phyloP scores from a whole-genome alignment of 2,888 invertebrate genomes.

The Alsophila aescularia region DNA sequence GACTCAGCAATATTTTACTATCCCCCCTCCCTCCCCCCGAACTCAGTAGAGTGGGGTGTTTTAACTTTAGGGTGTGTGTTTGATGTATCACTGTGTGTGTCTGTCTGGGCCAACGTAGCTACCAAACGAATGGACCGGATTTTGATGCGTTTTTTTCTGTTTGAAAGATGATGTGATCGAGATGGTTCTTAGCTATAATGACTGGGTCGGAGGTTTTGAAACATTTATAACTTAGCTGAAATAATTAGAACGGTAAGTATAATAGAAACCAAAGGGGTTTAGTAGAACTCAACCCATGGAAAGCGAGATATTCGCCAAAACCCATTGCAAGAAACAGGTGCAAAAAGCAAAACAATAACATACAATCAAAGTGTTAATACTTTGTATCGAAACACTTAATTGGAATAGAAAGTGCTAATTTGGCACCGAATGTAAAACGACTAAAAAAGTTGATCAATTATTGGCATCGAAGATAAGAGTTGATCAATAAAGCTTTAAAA shows the following conservation, averaged over 20 bases:
- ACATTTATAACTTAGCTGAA: no score
- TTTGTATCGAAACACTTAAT: conserved; percentile 41
- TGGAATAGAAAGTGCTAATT: conserved; percentile 50
- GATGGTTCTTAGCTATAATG: no score
- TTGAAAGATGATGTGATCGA: no score
- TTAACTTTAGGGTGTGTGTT: no score
- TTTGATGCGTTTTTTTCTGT: no score
- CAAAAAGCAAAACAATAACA: conserved; percentile 56
- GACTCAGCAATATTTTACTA: no score
- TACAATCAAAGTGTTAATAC: conserved; percentile 10
- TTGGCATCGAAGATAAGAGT: conserved; percentile 24
- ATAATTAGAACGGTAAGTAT: background rate
- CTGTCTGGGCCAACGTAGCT: no score
- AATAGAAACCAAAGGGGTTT: conserved; percentile 27
- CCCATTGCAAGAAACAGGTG: conserved; percentile 48
- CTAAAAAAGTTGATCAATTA: conserved; percentile 33
- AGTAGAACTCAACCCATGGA: conserved; percentile 41
- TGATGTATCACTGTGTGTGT: no score
- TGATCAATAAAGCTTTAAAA: conserved; percentile 27
- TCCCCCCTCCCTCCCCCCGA: no score
- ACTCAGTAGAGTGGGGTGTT: no score
- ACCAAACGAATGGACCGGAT: no score
- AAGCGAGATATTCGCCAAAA: conserved; percentile 34
- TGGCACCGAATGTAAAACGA: conserved; percentile 18
- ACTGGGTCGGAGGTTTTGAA: no score